phyloP scores from a whole-genome alignment of 2,113 vertebrate genomes.

The Syngnathus scovelli region DNA sequence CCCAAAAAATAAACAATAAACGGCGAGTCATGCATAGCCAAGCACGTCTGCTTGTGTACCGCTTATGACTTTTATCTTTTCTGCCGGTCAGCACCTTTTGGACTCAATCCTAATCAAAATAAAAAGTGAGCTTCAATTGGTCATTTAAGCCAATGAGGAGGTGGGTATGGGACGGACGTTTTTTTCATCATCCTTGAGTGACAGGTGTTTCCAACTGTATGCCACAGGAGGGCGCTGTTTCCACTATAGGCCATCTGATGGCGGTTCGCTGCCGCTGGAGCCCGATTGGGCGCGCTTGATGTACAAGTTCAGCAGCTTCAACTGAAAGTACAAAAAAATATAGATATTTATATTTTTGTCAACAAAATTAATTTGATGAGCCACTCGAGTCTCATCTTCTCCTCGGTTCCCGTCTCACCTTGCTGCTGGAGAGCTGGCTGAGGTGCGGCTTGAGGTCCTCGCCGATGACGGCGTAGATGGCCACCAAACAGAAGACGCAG shows the following conservation, averaged over 20 bases:
- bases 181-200: constrained; percentile 36
- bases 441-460: constrained; percentile 96
- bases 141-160: constrained; percentile 6
- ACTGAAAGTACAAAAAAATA: constrained; percentile 63
- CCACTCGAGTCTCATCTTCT: no score
- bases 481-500: constrained; percentile 95
- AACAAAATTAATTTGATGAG: neutral
- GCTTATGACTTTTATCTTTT: constrained; percentile 30
- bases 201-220: constrained; percentile 17
- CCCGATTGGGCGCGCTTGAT: constrained; percentile 96
- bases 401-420: constrained; percentile 66
- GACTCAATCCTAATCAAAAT: neutral
- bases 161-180: constrained; percentile 31
- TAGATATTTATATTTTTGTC: no score
- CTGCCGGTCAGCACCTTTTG: constrained; percentile 54
- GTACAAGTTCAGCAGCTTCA: constrained; percentile 96
- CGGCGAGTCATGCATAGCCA: constrained; percentile 66
- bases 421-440: constrained; percentile 92
- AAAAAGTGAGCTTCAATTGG: neutral
- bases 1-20: neutral
- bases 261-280: constrained; percentile 77
- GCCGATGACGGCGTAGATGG: constrained; percentile 89
- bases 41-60: constrained; percentile 52
- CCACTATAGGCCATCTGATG: constrained; percentile 82
- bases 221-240: constrained; percentile 26